Conservation (phyloP, 2,113 vertebrate genomes). For the Antechinus stuartii region DNA sequence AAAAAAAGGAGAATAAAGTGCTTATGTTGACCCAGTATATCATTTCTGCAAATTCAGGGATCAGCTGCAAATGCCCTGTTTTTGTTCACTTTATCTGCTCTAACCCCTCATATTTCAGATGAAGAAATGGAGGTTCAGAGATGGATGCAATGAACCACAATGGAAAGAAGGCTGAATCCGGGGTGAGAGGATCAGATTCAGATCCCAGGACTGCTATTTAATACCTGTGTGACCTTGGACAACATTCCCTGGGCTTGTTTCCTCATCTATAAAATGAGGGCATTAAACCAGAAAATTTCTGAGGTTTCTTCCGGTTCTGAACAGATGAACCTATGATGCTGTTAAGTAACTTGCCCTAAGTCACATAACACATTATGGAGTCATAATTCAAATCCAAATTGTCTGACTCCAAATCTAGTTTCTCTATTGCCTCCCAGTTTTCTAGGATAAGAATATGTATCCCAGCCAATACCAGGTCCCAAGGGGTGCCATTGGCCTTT, state of each 20-base stretch:
- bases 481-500: not conserved
- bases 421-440: not conserved
- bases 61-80: too few relatives aligned
- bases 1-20: not conserved
- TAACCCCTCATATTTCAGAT: not conserved
- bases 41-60: not conserved
- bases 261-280: not conserved
- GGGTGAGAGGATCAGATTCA: not conserved
- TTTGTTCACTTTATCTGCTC: not conserved
- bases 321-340: not conserved
- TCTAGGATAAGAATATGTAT: not conserved
- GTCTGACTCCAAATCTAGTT: not conserved
- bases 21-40: not conserved
- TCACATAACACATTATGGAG: not conserved
- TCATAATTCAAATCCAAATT: not conserved
- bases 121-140: not conserved
- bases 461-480: slow-evolving; percentile 11
- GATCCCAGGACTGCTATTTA: not conserved
- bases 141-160: not conserved
- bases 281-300: not conserved
- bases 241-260: not conserved
- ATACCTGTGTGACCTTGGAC: not conserved
- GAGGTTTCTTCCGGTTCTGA: not conserved
- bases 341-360: not conserved
- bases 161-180: not conserved